Base-by-base conservation (phyloP, 1,140 invertebrate species). In the Spodoptera frugiperda region DNA sequence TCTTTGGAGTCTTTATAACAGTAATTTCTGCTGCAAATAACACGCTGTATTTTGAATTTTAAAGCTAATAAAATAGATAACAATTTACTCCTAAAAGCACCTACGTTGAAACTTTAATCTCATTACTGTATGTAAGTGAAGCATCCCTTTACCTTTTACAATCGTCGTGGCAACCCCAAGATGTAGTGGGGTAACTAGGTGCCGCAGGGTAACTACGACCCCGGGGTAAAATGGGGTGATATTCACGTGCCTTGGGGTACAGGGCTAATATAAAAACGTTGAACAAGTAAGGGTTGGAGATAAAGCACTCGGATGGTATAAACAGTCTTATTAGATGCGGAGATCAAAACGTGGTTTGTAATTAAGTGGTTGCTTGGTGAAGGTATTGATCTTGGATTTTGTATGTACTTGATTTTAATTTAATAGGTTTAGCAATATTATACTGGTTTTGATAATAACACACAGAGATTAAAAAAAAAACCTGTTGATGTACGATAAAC, bases 131-230 rank as follows among this genome's bases (percentile, higher is more conserved):
- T 6, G 30, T 6, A 39, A 39, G 57, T 61, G 33, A 39, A 39
- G 57, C 14, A 39, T 61, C 57, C 30, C 57, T 33, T 21, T n/a
- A 61, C 57, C 57, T 61, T 61, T 61, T 61, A 39, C 57, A 61
- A 39, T 61, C 33, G 25, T 61, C 57, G 33, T 61, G 9, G 57
- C 57, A 15, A 39, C 57, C n/a, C 30, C 30, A 30, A 61, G 57
- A 61, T 61, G 33, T n/a, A 61, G 25, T 33, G 57, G 57, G 25
- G 55, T 39, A 39, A 15, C 8, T 17, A n/a, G 57, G 9, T 39
- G 9, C 33, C 8, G 25, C 9, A 30, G 57, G 25, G 55, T 39
- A 39, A 15, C 8, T 17, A 9, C 25, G 9, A n/a, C 57, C 57
- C 30, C 57, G 30, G 25, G 25, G 57, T 61, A n/a, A 61, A 61